Base-by-base conservation (phyloP, 2,797 vertebrate species). In the Enteromius mattozi region DNA sequence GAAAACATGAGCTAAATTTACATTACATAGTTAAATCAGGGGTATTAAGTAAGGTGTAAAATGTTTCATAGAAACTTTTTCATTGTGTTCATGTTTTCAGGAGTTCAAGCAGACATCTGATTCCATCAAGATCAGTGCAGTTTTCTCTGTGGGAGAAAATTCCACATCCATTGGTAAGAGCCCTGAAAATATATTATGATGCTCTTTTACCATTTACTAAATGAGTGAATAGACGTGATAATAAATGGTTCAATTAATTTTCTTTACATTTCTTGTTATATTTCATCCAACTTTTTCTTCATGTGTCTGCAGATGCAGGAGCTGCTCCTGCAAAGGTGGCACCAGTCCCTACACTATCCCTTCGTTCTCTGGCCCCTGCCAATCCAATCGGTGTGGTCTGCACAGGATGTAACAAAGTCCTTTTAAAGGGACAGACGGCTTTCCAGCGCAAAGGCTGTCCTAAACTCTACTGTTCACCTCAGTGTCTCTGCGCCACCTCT, bases 381-480 rank as follows among this genome's bases (percentile, higher is more conserved):
- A 14, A 33, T 71, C 0, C 87, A 19, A 4, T 96, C 89, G 93
- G 95, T 87, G 96, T 97, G 90, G 95, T 94, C 89, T 99, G 98
- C 90, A 96, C 96, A 42, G 93, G 96, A 88, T 99, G 98, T 91
- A 98, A 96, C 92, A 98, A 97, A 94, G 91, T 92, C 88, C 95
- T 99, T 88, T 92, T 96, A 86, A 99, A 97, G 90, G 98, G 98
- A 35, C 98, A 99, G 93, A 99, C 98, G 0, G 98, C 98, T 0
- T 99, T 96, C 93, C 98, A 99, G 94, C 96, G 97, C 90, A 99
- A 98, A 92, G 98, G 98, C 85, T 98, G 96, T 9, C 92, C 96
- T 2, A 96, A 97, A 54, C 97, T 99, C 77, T 99, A 97, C 96
- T 99, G 98, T 94, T 99, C 98, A 88, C 97, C 98, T 74, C 70